Base-by-base conservation (phyloP, 2,888 invertebrate genomes). In the Lochmaea crataegi region DNA sequence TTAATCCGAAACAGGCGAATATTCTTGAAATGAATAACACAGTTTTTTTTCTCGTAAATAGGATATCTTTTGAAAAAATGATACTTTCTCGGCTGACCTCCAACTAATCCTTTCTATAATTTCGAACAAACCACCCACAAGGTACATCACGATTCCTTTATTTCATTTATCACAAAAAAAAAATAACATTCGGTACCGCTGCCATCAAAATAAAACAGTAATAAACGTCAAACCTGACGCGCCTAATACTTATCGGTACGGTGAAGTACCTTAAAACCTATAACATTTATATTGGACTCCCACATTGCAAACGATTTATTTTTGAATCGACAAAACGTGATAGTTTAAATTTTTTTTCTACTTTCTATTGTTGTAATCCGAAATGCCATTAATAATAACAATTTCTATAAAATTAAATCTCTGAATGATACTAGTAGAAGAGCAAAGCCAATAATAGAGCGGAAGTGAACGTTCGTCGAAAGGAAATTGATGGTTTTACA, bases 271-370 rank as follows among this genome's bases (percentile, higher is more conserved):
- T 38, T 38, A 38, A 38, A 53, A 53, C 11, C 16, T 18, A 9
- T 7, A 9, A 38, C 2, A 7, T 5, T 38, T 53, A 10, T 53
- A 53, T 53, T 53, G 18, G 53, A 18, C 53, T 18, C 53, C 53
- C 53, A 53, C 53, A 53, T 6, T 7, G 53, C n/a, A 7, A 53
- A 53, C 53, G 16, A 16, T 53, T 53, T 18, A 18, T 53, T 18
- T 18, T 18, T n/a, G 18, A 53, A 53, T 53, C 53, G 53, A 53
- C 53, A 53, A 53, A 53, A 53, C 53, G 53, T 53, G 53, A 53
- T 53, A 16, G 18, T 53, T 53, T 9, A 18, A 18, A 18, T 16
- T 51, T 45, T 45, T 45, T 45, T 14, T 4, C 48, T 48, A 48
- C n/a, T 48, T 48, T 48, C 48, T 48, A n/a, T 48, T 45, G 4